phyloP scores from a whole-genome alignment of 2,113 vertebrate genomes.

The Solea solea region DNA sequence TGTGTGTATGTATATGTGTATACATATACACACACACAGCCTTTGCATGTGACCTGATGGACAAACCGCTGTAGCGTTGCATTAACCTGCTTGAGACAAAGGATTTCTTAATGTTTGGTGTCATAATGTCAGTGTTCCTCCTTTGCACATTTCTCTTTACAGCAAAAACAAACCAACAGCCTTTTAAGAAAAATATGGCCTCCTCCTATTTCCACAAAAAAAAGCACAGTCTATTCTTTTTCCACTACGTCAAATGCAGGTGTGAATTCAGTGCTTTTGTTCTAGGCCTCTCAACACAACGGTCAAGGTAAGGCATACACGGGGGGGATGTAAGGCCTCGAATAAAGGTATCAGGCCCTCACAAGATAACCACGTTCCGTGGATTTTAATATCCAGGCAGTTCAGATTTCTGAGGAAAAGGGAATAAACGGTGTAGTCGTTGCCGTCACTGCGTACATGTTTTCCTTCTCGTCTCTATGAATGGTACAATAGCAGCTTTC shows the following conservation, averaged over 20 bases:
- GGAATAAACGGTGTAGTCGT: constrained; percentile 20
- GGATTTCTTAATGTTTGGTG: constrained; percentile 26
- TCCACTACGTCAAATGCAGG: not conserved
- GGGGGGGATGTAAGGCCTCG: constrained; percentile 64
- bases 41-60: constrained; percentile 58
- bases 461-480: constrained; percentile 25
- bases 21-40: constrained; percentile 72
- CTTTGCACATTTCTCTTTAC: constrained; percentile 31
- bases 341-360: constrained; percentile 47
- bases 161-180: constrained; percentile 39
- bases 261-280: constrained; percentile 12
- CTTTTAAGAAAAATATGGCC: constrained; percentile 61
- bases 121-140: constrained; percentile 24
- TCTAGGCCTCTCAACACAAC: constrained; percentile 30
- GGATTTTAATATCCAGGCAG: constrained; percentile 28
- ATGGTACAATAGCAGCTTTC: constrained; percentile 32
- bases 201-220: constrained; percentile 29
- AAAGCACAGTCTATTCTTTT: constrained; percentile 22
- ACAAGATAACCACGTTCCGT: constrained; percentile 48
- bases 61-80: constrained; percentile 36
- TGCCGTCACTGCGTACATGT: constrained; percentile 14
- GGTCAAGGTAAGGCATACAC: constrained; percentile 66
- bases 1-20: constrained; percentile 42
- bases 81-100: constrained; percentile 17
- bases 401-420: constrained; percentile 29